Percentiles rank a stretch among this genome's conserved stretches.
Evolutionary conservation across 2,797 vertebrate genomes (phyloP).

Genomic region (Coranthus polyacanthus): DNA sequence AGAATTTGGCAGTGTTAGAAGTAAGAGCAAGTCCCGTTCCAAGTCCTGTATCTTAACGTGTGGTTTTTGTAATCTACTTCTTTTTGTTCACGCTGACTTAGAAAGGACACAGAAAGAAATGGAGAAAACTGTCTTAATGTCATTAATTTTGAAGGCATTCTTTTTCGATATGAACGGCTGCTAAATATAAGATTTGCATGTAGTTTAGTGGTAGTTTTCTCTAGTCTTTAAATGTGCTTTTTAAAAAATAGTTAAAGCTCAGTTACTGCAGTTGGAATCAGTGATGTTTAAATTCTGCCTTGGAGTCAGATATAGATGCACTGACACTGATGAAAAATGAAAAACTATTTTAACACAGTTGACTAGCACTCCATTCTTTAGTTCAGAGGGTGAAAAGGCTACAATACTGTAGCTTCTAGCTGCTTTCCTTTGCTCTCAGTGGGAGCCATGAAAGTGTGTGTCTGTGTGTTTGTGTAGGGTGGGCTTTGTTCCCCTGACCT

Average conservation of each 20-base stretch:
- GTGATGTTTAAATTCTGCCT: no score
- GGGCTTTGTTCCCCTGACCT: constrained; percentile 78
- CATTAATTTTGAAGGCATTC: no score
- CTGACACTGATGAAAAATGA: no score
- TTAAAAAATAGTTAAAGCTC: no score
- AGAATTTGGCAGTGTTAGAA: constrained; percentile 3
- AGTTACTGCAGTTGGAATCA: no score
- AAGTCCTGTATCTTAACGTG: not conserved
- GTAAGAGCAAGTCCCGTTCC: constrained; percentile 2
- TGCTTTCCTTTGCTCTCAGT: constrained; percentile 14
- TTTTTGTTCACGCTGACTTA: not conserved
- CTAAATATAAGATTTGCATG: no score
- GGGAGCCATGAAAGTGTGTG: constrained; percentile 16
- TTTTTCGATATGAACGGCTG: not conserved
- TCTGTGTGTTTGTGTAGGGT: constrained; percentile 45
- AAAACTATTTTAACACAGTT: not conserved
- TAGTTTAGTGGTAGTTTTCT: no score
- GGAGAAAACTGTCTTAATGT: no score
- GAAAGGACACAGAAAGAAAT: not conserved
- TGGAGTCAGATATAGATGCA: no score
- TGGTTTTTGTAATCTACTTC: not conserved
- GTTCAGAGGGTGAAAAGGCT: not conserved
- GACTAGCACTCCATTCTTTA: not conserved
- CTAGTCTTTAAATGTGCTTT: no score
- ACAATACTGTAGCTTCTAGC: constrained; percentile 6